Evolutionary conservation across 2,888 invertebrate species (phyloP), one percentile per base, ranked within the genome.

Genomic region (Schizotus pectinicornis): DNA sequence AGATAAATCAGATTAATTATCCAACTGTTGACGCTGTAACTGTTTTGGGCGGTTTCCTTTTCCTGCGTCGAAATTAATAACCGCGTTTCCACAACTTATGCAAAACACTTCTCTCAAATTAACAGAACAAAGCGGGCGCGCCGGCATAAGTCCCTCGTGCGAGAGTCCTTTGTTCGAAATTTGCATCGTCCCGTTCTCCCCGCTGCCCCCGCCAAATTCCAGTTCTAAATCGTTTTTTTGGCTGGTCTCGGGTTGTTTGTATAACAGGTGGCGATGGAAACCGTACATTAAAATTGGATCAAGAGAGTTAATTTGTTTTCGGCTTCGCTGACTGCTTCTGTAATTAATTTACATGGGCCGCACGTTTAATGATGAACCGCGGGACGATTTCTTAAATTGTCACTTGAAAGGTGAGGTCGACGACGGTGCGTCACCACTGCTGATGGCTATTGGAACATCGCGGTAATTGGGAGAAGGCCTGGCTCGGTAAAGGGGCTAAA

Each of bases 281-380:
- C 75, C 75, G 67, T 74, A 73, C 72, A 75, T 75, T 74, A 75
- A 76, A 76, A 75, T 70, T 73, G 70, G 71, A 75, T 74, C 72
- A 74, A 74, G 22, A 22, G 72, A 72, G 59, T 69, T 72, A 74
- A 75, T 75, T 74, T 70, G 63, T 67, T 71, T 63, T 65, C 58
- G 58, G 64, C 56, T 59, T 52, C 55, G 38, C 38, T 49, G 58
- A 39, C 34, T 55, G 31, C 42, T 31, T 13, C 31, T 52, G 53
- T 46, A 52, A 45, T 39, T 22, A 53, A 53, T 53, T 53, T 53
- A 53, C 22, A 22, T 22, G 3, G 22, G 2, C 22, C 22, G 2
- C 53, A 53, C 46, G 46, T 39, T 46, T 46, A 53, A 11, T 35
- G 35, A 3, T 35, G 35, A 9, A 3, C 3, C 5, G 22, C 22